Base-by-base conservation (phyloP, 1,140 invertebrate species). In the Anagrus nilaparvatae region DNA sequence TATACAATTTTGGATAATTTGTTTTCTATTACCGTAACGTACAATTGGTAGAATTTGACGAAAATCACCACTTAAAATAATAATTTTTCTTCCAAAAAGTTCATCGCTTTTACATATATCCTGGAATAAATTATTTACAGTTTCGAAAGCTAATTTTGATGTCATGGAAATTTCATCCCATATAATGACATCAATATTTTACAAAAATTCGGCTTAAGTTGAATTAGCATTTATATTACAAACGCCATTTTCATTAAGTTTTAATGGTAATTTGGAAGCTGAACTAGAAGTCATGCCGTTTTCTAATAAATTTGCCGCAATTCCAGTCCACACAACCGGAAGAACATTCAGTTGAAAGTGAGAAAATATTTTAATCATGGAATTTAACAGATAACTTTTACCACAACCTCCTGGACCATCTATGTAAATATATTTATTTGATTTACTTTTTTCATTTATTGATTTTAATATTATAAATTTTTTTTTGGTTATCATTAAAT, bases 251-350 rank as follows among this genome's bases (percentile, higher is more conserved):
- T 45, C 35, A 23, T 41, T 45, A n/a, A 49, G 19, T 18, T 18
- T n/a, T 17, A 55, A 25, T 3, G 50, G 52, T 14, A 60, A 48
- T 40, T 49, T 44, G 34, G 60, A 61, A 13, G 43, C 31, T n/a
- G 35, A 33, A 50, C 59, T 55, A 14, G 51, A 42, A 0, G 58
- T 64, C 32, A 25, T 47, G 16, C 59, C 55, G 16, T 30, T 40
- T 21, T 36, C 30, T 25, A 61, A 40, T 27, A 62, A 47, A 20
- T 39, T 52, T 13, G 56, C 51, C 9, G 59, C 60, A 18, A 62
- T 58, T 9, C 57, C 58, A 16, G 53, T 59, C 32, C 34, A 59
- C n/a, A 54, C 55, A 14, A 54, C 43, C n/a, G 32, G 14, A 20
- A 47, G 30, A 34, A 36, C 41, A 29, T 13, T 32, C 1, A 30